Conservation (phyloP, 2,797 vertebrate species). For the Danio albolineatus region DNA sequence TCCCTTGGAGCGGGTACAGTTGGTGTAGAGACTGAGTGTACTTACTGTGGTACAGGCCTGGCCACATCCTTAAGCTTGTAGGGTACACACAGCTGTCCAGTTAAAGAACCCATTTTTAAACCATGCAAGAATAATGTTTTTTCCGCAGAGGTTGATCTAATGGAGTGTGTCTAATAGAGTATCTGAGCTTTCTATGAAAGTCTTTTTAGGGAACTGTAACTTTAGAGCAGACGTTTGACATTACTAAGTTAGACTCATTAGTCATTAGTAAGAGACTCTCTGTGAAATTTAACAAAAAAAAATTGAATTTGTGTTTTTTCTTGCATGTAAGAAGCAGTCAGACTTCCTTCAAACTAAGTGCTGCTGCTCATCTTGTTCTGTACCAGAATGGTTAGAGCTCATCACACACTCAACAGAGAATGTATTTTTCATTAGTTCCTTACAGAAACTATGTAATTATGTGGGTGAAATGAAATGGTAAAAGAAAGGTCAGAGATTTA, state of each 20-base stretch:
- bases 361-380: neutral
- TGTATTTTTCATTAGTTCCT: conserved; percentile 13
- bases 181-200: too few relatives aligned
- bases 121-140: neutral
- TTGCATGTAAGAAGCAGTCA: conserved; percentile 28
- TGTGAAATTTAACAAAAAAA: neutral
- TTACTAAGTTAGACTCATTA: too few relatives aligned
- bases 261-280: too few relatives aligned
- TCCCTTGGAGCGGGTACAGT: conserved; percentile 35
- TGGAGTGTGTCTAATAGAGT: neutral
- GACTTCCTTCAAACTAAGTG: conserved; percentile 41
- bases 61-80: conserved; percentile 41
- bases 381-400: neutral
- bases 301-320: neutral
- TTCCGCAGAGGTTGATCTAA: neutral
- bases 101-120: conserved; percentile 20
- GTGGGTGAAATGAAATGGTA: conserved; percentile 2
- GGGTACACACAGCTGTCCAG: conserved; percentile 40
- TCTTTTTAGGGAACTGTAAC: too few relatives aligned
- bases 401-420: neutral
- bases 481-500: conserved; percentile 27
- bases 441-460: conserved; percentile 1
- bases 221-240: too few relatives aligned
- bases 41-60: conserved; percentile 44
- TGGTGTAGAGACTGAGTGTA: conserved; percentile 38